These are phyloP conservation scores for Benitochromis conjunctus DNA, from an alignment of 2,113 vertebrate genomes.

Conservation along the genomic window DNA sequence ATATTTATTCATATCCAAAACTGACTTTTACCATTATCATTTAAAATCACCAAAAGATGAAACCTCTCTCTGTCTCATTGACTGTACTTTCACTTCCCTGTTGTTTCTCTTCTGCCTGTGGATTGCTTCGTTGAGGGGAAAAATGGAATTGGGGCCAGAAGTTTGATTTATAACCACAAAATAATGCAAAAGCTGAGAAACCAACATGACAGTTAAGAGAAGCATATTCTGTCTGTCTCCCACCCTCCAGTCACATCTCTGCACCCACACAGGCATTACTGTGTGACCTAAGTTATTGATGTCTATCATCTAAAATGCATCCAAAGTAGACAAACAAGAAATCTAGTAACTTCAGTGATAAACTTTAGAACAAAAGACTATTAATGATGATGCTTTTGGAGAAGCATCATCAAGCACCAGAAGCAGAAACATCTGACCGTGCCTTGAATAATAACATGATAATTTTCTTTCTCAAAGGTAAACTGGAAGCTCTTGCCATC, in stretches of 20 bases:
- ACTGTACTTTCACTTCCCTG: not conserved
- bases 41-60: not conserved
- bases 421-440: not conserved
- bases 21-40: not conserved
- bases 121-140: not conserved
- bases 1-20: not conserved
- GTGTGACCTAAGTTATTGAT: not conserved
- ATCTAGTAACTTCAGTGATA: not conserved
- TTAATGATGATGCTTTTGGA: not conserved
- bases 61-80: not conserved
- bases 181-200: not conserved
- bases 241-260: not conserved
- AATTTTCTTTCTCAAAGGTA: slow-evolving; percentile 74
- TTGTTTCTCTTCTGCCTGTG: not conserved
- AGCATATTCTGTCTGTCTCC: not conserved
- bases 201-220: not conserved
- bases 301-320: not conserved
- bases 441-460: not conserved
- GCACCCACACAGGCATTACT: not conserved
- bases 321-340: not conserved
- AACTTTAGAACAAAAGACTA: not conserved
- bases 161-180: not conserved
- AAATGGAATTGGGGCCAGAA: not conserved
- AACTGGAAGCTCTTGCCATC: slow-evolving; percentile 90
- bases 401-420: not conserved